Percentiles rank a stretch among this genome's conserved stretches.
Evolutionary conservation across 92 coral and sea anemone genomes (phyloP).

Genomic region (Metridium senile): DNA sequence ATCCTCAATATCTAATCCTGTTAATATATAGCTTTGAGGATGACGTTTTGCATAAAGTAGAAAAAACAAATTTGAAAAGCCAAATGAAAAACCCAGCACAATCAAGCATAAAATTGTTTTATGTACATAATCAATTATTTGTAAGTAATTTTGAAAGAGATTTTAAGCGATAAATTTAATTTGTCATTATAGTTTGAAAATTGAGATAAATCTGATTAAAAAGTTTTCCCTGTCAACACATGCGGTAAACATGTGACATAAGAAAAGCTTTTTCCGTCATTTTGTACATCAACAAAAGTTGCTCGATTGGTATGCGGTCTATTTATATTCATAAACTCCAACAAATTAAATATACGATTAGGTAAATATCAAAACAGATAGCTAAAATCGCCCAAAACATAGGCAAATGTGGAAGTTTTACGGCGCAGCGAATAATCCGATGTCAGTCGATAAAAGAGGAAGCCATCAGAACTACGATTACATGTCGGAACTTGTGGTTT

Average conservation of each 20-base stretch:
- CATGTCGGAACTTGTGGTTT: background rate
- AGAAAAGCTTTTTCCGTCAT: no score
- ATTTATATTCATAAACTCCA: background rate
- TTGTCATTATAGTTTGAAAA: background rate
- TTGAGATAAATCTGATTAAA: constrained; percentile 2
- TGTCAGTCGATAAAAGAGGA: background rate
- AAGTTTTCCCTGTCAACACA: constrained; percentile 19
- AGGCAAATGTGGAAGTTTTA: no score
- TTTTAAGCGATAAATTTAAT: background rate
- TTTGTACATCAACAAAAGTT: background rate
- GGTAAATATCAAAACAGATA: background rate
- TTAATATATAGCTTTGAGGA: no score
- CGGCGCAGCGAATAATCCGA: no score
- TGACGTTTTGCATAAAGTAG: background rate
- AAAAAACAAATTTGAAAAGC: background rate
- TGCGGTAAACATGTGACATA: background rate
- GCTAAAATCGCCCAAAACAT: no score
- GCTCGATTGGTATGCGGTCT: background rate
- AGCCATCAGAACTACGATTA: background rate
- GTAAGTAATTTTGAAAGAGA: background rate
- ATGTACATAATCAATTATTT: background rate
- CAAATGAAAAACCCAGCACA: background rate
- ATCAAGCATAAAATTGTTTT: background rate
- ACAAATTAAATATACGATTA: background rate
- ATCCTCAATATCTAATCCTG: no score